Conservation (phyloP, 2,888 invertebrate species). For the Asteroscopus sphinx region DNA sequence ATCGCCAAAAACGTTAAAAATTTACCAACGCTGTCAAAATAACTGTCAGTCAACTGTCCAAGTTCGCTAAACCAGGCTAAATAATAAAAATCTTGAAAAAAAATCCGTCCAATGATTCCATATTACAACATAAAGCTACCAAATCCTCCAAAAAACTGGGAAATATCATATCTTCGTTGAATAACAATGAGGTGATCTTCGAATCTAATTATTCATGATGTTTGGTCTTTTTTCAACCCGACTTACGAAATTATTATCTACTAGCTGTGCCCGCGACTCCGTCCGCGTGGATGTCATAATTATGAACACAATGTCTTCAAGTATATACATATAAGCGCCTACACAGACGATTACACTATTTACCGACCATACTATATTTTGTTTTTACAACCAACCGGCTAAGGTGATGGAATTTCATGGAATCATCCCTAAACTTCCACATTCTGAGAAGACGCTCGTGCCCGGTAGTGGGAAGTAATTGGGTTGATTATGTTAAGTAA, state of each 20-base stretch:
- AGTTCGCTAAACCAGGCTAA: slow-evolving; percentile 5
- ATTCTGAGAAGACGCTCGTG: too few relatives aligned
- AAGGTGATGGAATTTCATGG: too few relatives aligned
- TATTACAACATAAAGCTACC: slow-evolving; percentile 20
- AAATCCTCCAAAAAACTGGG: slow-evolving; percentile 64
- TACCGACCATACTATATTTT: too few relatives aligned
- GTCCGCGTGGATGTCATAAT: too few relatives aligned
- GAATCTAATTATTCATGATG: slow-evolving; percentile 18
- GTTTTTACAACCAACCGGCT: too few relatives aligned
- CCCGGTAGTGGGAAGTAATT: too few relatives aligned
- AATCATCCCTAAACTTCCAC: too few relatives aligned
- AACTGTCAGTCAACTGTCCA: slow-evolving; percentile 28
- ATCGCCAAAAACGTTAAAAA: slow-evolving; percentile 4
- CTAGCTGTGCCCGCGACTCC: too few relatives aligned
- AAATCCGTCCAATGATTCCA: slow-evolving; percentile 12
- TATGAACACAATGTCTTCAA: too few relatives aligned
- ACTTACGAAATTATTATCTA: background rate
- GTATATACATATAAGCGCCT: too few relatives aligned
- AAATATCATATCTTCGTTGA: slow-evolving; percentile 65
- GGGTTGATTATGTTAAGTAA: too few relatives aligned
- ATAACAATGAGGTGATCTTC: slow-evolving; percentile 61
- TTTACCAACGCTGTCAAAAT: slow-evolving; percentile 19
- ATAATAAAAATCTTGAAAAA: slow-evolving; percentile 24
- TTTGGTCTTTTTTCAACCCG: slow-evolving; percentile 8
- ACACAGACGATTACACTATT: too few relatives aligned